A percentile compares a stretch with the other conserved stretches of the same genome.
These are phyloP conservation scores for Phrynosoma platyrhinos DNA, from an alignment of 2,113 vertebrate genomes.

Conservation along the genomic window DNA sequence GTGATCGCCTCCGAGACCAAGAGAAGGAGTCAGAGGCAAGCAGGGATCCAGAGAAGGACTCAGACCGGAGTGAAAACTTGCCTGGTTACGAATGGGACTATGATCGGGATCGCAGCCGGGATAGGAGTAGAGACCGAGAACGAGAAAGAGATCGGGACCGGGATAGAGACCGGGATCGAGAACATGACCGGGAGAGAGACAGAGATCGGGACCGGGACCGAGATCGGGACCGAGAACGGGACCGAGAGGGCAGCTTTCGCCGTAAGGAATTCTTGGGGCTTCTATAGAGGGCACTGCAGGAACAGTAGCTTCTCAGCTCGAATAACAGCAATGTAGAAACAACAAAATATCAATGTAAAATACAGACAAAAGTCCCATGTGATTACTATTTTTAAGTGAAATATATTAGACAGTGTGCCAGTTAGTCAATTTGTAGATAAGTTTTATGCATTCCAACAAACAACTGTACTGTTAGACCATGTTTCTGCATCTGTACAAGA, in stretches of 20 bases:
- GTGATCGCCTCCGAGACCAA: constrained; percentile 78
- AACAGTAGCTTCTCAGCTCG: neutral
- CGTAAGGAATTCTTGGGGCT: constrained; percentile 72
- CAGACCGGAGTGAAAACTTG: constrained; percentile 57
- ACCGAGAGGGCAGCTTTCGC: constrained; percentile 78
- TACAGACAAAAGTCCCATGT: too few relatives aligned
- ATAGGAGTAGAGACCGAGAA: constrained; percentile 73
- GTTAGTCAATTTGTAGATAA: too few relatives aligned
- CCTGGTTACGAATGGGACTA: constrained; percentile 62
- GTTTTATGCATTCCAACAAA: too few relatives aligned
- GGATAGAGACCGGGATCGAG: constrained; percentile 73
- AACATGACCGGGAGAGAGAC: constrained; percentile 62
- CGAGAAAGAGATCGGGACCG: constrained; percentile 68
- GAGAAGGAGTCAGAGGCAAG: constrained; percentile 67
- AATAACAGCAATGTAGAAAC: neutral
- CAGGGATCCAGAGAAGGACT: constrained; percentile 69
- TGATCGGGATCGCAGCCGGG: constrained; percentile 65
- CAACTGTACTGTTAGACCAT: too few relatives aligned
- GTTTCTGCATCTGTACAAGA: too few relatives aligned
- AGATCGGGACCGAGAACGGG: constrained; percentile 66
- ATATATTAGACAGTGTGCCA: too few relatives aligned
- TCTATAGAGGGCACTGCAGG: too few relatives aligned
- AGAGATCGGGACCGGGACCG: constrained; percentile 68
- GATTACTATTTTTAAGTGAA: too few relatives aligned
- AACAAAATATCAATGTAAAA: too few relatives aligned